Percentiles rank a stretch among this genome's conserved stretches.
Conservation (phyloP, 2,888 invertebrate species). For the Ametastegia equiseti region DNA sequence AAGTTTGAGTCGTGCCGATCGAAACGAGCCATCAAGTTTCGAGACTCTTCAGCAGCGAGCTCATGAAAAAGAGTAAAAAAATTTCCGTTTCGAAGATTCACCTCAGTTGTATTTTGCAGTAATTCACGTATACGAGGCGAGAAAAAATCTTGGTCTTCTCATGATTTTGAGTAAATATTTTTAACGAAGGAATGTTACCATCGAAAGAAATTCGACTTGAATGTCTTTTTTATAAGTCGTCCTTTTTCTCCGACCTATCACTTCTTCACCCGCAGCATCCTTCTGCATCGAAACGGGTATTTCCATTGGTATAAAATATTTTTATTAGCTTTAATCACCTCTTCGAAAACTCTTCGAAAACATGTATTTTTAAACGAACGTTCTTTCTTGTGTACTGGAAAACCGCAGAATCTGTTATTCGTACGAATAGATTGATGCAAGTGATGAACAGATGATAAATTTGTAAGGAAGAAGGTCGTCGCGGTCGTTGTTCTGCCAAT, state of each 20-base stretch:
- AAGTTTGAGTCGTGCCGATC: background rate
- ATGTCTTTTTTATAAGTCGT: background rate
- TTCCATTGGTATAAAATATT: background rate
- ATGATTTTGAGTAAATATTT: conserved; percentile 11
- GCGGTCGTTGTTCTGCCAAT: background rate
- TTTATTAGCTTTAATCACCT: no score
- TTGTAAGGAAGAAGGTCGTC: background rate
- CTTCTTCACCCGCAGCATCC: background rate
- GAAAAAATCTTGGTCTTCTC: background rate
- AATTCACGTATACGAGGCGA: background rate
- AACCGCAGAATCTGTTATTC: background rate
- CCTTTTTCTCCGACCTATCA: background rate
- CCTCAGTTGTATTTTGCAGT: background rate
- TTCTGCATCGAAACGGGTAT: background rate
- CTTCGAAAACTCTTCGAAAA: no score
- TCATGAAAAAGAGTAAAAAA: background rate
- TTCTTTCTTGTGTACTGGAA: no score
- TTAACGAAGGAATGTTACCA: background rate
- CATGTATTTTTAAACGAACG: no score
- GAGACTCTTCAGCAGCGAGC: background rate
- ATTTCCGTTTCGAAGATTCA: background rate
- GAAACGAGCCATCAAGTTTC: background rate
- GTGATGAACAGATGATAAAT: background rate
- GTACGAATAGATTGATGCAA: background rate
- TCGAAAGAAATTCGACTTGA: background rate